phyloP scores from a whole-genome alignment of 2,797 vertebrate species.

The Gymnodraco acuticeps region DNA sequence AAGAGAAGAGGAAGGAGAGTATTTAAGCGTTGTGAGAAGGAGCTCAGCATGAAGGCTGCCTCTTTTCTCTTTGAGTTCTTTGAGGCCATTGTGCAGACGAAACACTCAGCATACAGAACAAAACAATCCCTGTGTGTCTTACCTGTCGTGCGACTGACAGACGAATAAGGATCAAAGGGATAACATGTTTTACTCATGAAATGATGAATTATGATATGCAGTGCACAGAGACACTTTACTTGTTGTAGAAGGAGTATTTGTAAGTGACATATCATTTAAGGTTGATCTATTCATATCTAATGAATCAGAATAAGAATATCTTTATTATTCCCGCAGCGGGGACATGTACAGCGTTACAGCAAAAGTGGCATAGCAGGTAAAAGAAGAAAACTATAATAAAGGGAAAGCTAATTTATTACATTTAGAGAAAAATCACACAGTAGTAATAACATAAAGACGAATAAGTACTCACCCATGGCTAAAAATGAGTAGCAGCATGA shows the following conservation, averaged over 20 bases:
- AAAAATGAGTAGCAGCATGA: no score
- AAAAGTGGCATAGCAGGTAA: no score
- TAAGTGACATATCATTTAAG: not conserved
- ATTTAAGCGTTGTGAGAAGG: constrained; percentile 51
- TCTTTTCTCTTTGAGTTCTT: constrained; percentile 49
- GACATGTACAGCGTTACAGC: no score
- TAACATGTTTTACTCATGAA: constrained; percentile 10
- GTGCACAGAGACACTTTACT: not conserved
- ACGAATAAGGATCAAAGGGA: constrained; percentile 12
- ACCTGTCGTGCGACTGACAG: not conserved
- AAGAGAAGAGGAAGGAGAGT: constrained; percentile 21
- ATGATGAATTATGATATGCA: not conserved
- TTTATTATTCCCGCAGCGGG: no score
- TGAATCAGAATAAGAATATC: no score
- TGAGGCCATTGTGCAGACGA: constrained; percentile 55
- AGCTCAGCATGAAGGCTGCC: constrained; percentile 57
- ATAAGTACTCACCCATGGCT: no score
- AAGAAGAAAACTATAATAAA: no score
- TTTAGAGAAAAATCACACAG: no score
- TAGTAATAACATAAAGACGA: no score
- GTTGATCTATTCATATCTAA: not conserved
- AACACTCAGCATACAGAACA: constrained; percentile 48
- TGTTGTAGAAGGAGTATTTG: not conserved
- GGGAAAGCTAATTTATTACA: no score
- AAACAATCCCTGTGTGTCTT: constrained; percentile 19